These are phyloP conservation scores for Anhinga anhinga DNA, from an alignment of 2,113 vertebrate species.

Conservation along the genomic window DNA sequence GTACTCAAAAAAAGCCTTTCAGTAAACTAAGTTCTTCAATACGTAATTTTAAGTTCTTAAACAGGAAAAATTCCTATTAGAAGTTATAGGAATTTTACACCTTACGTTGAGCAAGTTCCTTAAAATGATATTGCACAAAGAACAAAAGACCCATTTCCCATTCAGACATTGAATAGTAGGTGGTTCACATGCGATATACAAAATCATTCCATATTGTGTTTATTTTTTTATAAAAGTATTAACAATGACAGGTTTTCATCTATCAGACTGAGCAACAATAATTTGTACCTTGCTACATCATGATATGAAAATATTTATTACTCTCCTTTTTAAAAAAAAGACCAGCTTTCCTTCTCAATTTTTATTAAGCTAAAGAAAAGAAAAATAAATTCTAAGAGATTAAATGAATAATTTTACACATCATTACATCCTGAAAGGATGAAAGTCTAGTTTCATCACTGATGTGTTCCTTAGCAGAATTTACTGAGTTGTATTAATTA, in stretches of 20 bases:
- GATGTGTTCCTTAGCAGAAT: not conserved
- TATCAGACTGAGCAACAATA: not conserved
- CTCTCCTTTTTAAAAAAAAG: not conserved
- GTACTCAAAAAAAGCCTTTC: not conserved
- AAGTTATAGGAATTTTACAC: not conserved
- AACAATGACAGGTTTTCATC: not conserved
- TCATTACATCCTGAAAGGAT: not conserved
- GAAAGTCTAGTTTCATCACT: not conserved
- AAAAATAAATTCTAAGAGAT: not conserved
- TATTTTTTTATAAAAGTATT: not conserved
- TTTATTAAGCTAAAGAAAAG: not conserved
- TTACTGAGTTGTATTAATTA: conserved; percentile 26
- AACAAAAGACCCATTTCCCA: not conserved
- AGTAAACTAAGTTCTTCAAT: not conserved
- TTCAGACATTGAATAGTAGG: accelerated
- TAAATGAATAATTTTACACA: conserved; percentile 42
- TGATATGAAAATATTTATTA: not conserved
- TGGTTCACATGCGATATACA: not conserved
- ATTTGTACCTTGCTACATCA: not conserved
- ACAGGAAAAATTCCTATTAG: not conserved
- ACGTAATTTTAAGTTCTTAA: not conserved
- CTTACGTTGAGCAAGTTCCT: not conserved
- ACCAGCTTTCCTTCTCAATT: not conserved
- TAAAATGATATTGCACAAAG: not conserved
- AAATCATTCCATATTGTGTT: not conserved